Evolutionary conservation across 2,113 vertebrate species (phyloP).

Genomic region (Desmodus rotundus): DNA sequence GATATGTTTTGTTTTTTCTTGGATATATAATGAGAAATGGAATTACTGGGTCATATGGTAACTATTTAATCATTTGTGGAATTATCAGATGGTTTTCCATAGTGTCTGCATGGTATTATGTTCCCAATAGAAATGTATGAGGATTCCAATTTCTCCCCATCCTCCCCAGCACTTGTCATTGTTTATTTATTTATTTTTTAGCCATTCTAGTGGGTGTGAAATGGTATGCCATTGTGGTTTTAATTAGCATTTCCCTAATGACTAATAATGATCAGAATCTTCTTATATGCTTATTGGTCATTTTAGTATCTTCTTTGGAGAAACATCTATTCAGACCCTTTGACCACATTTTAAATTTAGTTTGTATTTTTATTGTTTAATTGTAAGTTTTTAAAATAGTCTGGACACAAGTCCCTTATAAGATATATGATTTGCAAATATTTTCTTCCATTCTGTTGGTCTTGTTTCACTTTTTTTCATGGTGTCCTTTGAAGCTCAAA

Average conservation of each 20-base stretch:
- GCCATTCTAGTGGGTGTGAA: background rate
- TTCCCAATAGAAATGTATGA: background rate
- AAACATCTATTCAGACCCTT: background rate
- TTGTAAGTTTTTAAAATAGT: background rate
- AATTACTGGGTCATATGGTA: slow-evolving; percentile 5
- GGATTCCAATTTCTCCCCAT: background rate
- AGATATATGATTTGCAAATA: slow-evolving; percentile 19
- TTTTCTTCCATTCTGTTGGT: background rate
- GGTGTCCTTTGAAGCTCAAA: background rate
- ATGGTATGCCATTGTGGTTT: background rate
- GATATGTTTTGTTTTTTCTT: background rate
- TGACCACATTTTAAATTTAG: slow-evolving; percentile 7
- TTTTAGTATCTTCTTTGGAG: background rate
- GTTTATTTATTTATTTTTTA: background rate
- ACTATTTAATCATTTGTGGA: background rate
- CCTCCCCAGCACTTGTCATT: background rate
- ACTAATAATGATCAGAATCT: background rate
- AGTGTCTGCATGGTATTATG: background rate
- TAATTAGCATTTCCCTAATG: slow-evolving; percentile 20
- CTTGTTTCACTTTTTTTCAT: background rate
- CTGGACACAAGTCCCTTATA: background rate
- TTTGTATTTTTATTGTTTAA: slow-evolving; percentile 3
- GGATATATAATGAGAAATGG: background rate
- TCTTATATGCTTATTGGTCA: background rate
- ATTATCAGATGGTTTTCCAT: background rate